Base-by-base conservation (phyloP, 2,113 vertebrate species). In the Myodes glareolus region DNA sequence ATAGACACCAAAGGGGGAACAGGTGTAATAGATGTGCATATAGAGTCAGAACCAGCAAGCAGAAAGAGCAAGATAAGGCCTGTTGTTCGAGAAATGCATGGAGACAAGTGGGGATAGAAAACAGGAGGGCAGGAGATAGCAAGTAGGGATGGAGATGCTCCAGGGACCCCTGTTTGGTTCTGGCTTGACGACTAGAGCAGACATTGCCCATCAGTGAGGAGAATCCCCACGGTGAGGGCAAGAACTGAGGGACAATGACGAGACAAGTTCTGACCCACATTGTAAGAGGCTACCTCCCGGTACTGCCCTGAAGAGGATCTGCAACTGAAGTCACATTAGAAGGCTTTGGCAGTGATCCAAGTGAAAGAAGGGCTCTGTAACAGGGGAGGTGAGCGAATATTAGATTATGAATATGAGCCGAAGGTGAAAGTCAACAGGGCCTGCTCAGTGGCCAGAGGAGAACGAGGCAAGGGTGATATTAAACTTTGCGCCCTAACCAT, bases 161-260 rank as follows among this genome's bases (percentile, higher is more conserved):
- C 76, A 94, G 47, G 14, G 9, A 91, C 17, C 50, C 7, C 17
- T 27, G 10, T 42, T 4, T 17, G 23, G 39, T 86, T 27, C 61
- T 65, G 72, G 6, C 58, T 42, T n/a, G 33, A 50, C 55, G 58
- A 73, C 87, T 67, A n/a, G 11, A 5, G 36, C 61, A 4, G 50
- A 50, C 31, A 45, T 93, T 21, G 12, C 13, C 55, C 55, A 36
- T 42, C 1, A 68, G 9, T 80, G n/a, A 88, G 27, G 85, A 1
- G 11, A 3, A 4, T n/a, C 4, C 25, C 7, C 0, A 5, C 11
- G 42, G 47, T 68, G 58, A 61, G 1, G 13, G 10, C 2, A 5
- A 39, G 11, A 93, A 29, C 31, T 25, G 36, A 78, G 55, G 19
- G 13, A 14, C 55, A 21, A 58, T 17, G 50, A 25, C 47, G 3